These are phyloP conservation scores for Spialia ferax DNA, from an alignment of 2,888 invertebrate species.

Conservation along the genomic window DNA sequence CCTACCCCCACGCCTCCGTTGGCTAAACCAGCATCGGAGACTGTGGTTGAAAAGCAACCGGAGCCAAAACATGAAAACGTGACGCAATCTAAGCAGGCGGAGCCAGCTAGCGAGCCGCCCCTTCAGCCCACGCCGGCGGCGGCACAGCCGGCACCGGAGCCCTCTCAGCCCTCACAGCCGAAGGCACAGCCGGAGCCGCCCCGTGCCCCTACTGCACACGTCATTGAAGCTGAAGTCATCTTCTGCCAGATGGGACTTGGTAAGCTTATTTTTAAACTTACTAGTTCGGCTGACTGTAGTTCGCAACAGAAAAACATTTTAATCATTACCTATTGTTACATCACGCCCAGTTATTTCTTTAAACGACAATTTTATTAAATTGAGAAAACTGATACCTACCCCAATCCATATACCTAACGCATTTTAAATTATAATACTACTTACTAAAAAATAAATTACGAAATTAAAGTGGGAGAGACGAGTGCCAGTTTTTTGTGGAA, in stretches of 20 bases:
- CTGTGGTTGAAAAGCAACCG: slow-evolving; percentile 72
- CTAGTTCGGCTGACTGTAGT: neutral
- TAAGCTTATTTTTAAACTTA: slow-evolving; percentile 65
- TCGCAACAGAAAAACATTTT: neutral
- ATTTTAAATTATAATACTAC: too few relatives aligned
- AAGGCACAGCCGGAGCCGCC: slow-evolving; percentile 53
- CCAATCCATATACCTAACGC: too few relatives aligned
- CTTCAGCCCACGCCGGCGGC: slow-evolving; percentile 40
- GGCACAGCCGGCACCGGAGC: slow-evolving; percentile 47
- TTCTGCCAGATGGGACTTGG: slow-evolving; percentile 91
- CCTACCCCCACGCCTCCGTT: slow-evolving; percentile 49
- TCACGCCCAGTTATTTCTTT: slow-evolving; percentile 28
- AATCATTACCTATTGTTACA: too few relatives aligned
- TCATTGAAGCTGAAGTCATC: slow-evolving; percentile 89
- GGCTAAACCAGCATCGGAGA: slow-evolving; percentile 49
- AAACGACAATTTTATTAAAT: neutral
- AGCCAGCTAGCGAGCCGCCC: slow-evolving; percentile 40
- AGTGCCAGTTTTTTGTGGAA: slow-evolving; percentile 50
- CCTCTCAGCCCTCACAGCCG: slow-evolving; percentile 44
- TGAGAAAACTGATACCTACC: too few relatives aligned
- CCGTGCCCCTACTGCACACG: slow-evolving; percentile 73
- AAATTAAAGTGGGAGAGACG: slow-evolving; percentile 4
- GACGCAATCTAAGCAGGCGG: slow-evolving; percentile 47
- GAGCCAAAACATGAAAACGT: slow-evolving; percentile 46
- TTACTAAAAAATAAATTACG: too few relatives aligned